A percentile compares a stretch with the other conserved stretches of the same genome.
Evolutionary conservation across 2,888 invertebrate species (phyloP).

Genomic region (Anthrax anthrax): DNA sequence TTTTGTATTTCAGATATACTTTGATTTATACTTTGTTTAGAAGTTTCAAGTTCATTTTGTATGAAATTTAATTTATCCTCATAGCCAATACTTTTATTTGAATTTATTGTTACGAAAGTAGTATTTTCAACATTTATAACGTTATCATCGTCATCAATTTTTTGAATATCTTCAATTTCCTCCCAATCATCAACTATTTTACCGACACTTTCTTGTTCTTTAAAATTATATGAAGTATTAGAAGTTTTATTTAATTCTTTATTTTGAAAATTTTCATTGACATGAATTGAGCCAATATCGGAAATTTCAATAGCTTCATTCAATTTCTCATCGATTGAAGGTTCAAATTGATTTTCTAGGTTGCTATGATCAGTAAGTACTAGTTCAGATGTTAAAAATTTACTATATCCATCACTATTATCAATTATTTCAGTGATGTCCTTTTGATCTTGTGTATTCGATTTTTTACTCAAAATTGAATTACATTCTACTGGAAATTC

Average conservation of each 20-base stretch:
- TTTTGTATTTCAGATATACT: constrained; percentile 4
- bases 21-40: constrained; percentile 9
- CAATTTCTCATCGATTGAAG: not conserved
- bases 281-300: not conserved
- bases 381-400: not conserved
- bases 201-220: no score
- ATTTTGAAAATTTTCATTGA: not conserved
- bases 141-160: constrained; percentile 3
- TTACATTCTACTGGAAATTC: not conserved
- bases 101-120: constrained; percentile 21
- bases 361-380: no score
- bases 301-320: not conserved
- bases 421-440: not conserved
- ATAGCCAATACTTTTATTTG: not conserved
- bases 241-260: not conserved
- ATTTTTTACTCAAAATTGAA: not conserved
- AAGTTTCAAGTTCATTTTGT: constrained; percentile 9
- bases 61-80: not conserved
- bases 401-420: not conserved
- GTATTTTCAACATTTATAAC: constrained; percentile 20
- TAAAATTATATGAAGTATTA: no score
- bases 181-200: no score
- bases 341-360: not conserved
- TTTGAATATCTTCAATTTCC: not conserved
- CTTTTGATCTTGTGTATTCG: not conserved